Percentiles rank a stretch among this genome's conserved stretches.
phyloP scores from a whole-genome alignment of 2,113 vertebrate species.

The Pimephales promelas region DNA sequence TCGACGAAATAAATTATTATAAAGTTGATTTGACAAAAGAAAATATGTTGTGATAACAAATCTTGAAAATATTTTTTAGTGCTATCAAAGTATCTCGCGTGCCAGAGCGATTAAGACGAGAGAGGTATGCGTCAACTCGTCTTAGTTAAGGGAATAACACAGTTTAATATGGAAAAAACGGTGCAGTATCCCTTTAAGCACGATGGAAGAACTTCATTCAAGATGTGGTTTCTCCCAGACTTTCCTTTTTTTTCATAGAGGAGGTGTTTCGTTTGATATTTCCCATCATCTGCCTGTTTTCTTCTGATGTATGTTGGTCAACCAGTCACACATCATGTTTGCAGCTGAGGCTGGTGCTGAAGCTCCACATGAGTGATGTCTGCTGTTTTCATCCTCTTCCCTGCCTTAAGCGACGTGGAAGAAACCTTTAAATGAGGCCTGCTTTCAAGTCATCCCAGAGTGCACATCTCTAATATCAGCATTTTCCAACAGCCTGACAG shows the following conservation, averaged over 20 bases:
- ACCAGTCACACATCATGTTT: background rate
- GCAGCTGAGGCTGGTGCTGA: conserved; percentile 9
- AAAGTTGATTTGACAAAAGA: no score
- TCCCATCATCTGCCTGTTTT: background rate
- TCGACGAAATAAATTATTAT: no score
- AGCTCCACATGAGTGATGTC: background rate
- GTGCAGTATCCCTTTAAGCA: no score
- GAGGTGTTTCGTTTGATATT: background rate
- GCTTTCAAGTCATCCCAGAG: conserved; percentile 25
- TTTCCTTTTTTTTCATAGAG: conserved; percentile 1
- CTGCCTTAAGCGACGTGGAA: conserved; percentile 13
- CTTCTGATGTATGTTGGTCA: background rate
- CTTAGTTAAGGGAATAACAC: no score
- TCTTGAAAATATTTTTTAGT: no score
- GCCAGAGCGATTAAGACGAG: no score
- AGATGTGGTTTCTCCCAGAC: background rate
- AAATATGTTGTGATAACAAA: no score
- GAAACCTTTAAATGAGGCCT: conserved; percentile 20
- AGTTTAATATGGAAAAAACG: no score
- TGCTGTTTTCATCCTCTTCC: conserved; percentile 16
- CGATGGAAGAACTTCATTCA: background rate
- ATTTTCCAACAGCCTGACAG: conserved; percentile 22
- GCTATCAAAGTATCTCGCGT: no score
- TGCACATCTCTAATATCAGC: conserved; percentile 34
- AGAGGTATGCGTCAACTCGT: no score